Evolutionary conservation across 2,797 vertebrate species (phyloP).

Genomic region (Paratrypauchen microcephalus): DNA sequence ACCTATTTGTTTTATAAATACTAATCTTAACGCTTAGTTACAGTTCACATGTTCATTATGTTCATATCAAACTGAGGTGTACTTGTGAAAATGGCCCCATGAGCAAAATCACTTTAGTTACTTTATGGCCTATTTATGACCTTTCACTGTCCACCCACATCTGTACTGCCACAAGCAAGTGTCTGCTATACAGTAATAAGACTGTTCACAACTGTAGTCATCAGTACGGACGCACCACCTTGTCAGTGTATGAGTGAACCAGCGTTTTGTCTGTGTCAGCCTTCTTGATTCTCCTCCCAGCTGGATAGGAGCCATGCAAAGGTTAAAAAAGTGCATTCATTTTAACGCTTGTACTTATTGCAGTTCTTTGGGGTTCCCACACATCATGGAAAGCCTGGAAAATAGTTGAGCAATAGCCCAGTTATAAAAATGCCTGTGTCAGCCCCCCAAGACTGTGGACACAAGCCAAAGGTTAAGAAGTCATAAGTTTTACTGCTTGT

Average conservation of each 20-base stretch:
- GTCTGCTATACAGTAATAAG: conserved; percentile 22
- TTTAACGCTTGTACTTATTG: conserved; percentile 1
- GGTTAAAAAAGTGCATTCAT: conserved; percentile 33
- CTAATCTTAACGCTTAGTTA: neutral
- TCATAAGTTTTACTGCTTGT: conserved; percentile 11
- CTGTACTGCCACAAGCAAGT: conserved; percentile 19
- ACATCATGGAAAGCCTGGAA: conserved; percentile 11
- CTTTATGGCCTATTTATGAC: conserved; percentile 65
- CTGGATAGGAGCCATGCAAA: conserved; percentile 28
- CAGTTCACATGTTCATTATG: neutral
- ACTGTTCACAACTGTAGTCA: conserved; percentile 42
- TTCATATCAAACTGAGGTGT: neutral
- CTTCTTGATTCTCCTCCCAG: conserved; percentile 39
- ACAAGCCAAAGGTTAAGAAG: conserved; percentile 12
- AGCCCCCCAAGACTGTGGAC: conserved; percentile 4
- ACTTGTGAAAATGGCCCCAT: conserved; percentile 48
- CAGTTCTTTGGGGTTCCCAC: conserved; percentile 8
- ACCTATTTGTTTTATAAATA: neutral
- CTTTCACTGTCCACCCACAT: conserved; percentile 44
- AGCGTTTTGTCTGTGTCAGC: conserved; percentile 32
- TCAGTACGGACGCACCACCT: conserved; percentile 54
- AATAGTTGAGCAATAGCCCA: conserved; percentile 12
- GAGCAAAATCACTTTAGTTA: conserved; percentile 71
- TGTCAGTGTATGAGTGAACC: conserved; percentile 33
- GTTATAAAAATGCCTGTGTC: conserved; percentile 10